A percentile compares a stretch with the other conserved stretches of the same genome.
These are phyloP conservation scores for Eilema sororculum DNA, from an alignment of 2,888 invertebrate genomes.

Conservation along the genomic window DNA sequence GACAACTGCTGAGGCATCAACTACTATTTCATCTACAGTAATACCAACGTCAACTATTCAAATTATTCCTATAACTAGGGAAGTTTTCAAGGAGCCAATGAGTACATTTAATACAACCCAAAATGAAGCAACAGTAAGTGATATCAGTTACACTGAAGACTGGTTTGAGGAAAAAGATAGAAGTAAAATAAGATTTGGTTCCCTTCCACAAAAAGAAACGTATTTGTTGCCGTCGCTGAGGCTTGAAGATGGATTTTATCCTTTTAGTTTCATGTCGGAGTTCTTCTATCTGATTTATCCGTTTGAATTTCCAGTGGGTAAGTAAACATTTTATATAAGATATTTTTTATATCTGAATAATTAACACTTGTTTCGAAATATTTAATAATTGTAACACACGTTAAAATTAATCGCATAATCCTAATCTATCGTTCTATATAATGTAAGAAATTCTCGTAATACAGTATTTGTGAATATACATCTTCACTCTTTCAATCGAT, in stretches of 20 bases:
- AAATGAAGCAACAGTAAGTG: conserved; percentile 68
- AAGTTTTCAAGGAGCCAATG: conserved; percentile 62
- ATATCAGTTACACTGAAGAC: conserved; percentile 73
- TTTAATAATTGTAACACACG: neutral
- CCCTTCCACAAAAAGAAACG: conserved; percentile 78
- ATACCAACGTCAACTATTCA: conserved; percentile 52
- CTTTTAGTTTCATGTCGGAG: conserved; percentile 88
- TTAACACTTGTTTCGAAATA: neutral
- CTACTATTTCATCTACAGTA: conserved; percentile 23
- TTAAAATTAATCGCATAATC: too few relatives aligned
- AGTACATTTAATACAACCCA: conserved; percentile 62
- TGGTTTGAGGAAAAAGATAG: conserved; percentile 77
- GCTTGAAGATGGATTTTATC: conserved; percentile 87
- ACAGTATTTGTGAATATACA: too few relatives aligned
- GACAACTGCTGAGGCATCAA: conserved; percentile 47
- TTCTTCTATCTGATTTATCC: conserved; percentile 89
- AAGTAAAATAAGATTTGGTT: conserved; percentile 81
- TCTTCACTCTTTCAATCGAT: too few relatives aligned
- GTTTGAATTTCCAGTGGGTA: conserved; percentile 89
- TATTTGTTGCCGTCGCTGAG: conserved; percentile 85
- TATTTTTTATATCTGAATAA: neutral
- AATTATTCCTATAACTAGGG: conserved; percentile 75
- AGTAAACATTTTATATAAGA: conserved; percentile 56
- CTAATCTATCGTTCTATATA: too few relatives aligned
- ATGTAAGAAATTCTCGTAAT: too few relatives aligned